phyloP scores from a whole-genome alignment of 2,113 vertebrate species.

The Scytalopus superciliaris region DNA sequence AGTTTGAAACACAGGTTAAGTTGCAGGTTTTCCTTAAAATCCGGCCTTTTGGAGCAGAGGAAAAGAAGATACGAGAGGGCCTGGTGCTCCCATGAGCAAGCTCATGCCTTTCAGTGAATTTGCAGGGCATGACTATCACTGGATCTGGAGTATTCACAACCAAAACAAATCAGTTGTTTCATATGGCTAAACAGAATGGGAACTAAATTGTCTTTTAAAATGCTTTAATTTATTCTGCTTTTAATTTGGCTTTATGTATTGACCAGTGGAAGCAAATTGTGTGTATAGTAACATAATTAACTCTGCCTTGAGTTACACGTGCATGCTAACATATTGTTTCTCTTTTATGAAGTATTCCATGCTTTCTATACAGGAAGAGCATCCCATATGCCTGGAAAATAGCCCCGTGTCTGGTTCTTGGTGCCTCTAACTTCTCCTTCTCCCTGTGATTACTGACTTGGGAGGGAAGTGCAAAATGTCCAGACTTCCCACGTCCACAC shows the following conservation, averaged over 20 bases:
- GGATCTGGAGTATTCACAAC: not conserved
- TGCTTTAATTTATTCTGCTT: not conserved
- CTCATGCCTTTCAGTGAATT: not conserved
- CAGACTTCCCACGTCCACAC: not conserved
- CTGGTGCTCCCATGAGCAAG: not conserved
- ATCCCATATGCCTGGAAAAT: not conserved
- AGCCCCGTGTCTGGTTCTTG: not conserved
- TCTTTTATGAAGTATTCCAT: not conserved
- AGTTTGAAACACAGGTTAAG: not conserved
- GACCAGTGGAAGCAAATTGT: not conserved
- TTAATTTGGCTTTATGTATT: not conserved
- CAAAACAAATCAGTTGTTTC: not conserved
- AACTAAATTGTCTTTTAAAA: not conserved
- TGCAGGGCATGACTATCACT: not conserved
- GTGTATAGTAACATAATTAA: not conserved
- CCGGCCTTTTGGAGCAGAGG: not conserved
- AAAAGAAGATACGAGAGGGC: not conserved
- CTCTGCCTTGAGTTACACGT: not conserved
- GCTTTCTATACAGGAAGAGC: not conserved
- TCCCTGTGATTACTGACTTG: not conserved
- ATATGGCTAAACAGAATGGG: not conserved
- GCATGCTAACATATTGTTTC: not conserved
- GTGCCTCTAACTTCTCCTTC: not conserved
- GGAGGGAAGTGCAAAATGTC: not conserved
- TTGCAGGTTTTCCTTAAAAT: not conserved